Evolutionary conservation across 2,797 vertebrate genomes (phyloP), one percentile per base, ranked within the genome.

Genomic region (Danio kyathit): DNA sequence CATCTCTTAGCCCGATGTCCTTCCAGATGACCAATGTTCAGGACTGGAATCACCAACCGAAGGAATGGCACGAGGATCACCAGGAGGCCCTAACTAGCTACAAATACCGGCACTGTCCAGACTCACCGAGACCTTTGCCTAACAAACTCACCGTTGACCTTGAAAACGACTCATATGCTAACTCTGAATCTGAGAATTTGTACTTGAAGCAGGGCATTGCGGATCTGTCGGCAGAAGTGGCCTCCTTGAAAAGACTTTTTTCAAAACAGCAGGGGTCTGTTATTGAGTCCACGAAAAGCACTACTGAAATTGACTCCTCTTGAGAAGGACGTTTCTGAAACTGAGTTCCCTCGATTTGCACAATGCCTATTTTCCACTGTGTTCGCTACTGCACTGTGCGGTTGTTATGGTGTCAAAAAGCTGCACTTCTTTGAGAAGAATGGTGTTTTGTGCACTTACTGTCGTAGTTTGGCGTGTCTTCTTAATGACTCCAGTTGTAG

Each of bases 11-110:
- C 86, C 95, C 97, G 51, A 93, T 98, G 89, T 96, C 96, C 0
- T 91, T 95, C 84, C 97, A 99, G 85, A 96, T 97, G 85, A 95
- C 91, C 78, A 95, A 92, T 85, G 95, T 98, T 88, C 96, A 95
- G 70, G 95, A 95, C 88, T 99, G 97, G 97, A 94, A 89, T 73
- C 93, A 95, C 11, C 94, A 89, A 84, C 87, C 96, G 0, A 95
- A 96, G 79, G 95, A 94, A 76, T 97, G 96, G 96, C 94, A 95
- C 73, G 95, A 92, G 85, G 93, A 94, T 87, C 84, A 74, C 79
- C 29, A 83, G 81, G 46, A 87, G 81, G 38, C 72, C n/a, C 46
- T 79, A 49, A 74, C 77, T 19, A 85, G 88, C 88, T 94, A 91
- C 89, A 93, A 91, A 85, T 91, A 89, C 80, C 90, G 77, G 8